phyloP scores from a whole-genome alignment of 2,797 vertebrate genomes.

The Cynodonichthys magdalenae region DNA sequence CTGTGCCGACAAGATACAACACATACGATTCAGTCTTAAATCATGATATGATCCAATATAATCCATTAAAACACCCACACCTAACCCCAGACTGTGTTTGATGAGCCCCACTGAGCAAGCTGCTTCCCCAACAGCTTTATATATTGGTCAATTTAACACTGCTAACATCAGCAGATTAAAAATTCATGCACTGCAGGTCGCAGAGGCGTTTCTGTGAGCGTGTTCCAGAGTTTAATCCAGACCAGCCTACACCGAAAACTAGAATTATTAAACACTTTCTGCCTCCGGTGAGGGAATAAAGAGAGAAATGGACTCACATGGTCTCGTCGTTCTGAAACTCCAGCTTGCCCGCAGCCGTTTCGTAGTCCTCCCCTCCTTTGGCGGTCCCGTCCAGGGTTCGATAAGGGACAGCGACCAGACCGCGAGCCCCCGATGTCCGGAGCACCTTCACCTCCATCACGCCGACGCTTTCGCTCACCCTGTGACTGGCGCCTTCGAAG shows the following conservation, averaged over 20 bases:
- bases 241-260: conserved; percentile 23
- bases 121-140: conserved; percentile 63
- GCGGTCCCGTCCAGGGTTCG: conserved; percentile 82
- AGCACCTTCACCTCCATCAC: conserved; percentile 80
- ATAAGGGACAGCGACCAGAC: conserved; percentile 81
- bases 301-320: conserved; percentile 87
- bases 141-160: conserved; percentile 69
- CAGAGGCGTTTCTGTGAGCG: conserved; percentile 22
- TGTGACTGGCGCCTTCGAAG: conserved; percentile 77
- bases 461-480: conserved; percentile 83
- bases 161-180: conserved; percentile 73
- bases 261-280: conserved; percentile 32
- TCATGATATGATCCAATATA: too few relatives aligned
- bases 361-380: conserved; percentile 85
- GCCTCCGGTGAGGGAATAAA: conserved; percentile 33
- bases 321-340: conserved; percentile 89
- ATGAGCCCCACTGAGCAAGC: conserved; percentile 54
- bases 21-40: too few relatives aligned
- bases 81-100: conserved; percentile 28
- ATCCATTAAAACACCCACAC: too few relatives aligned
- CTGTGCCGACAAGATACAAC: too few relatives aligned
- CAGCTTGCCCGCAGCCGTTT: conserved; percentile 81
- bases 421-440: conserved; percentile 82
- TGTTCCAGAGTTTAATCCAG: conserved; percentile 29
- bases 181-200: conserved; percentile 62